These are phyloP conservation scores for Boleophthalmus pectinirostris DNA, from an alignment of 2,113 vertebrate species.

Conservation along the genomic window DNA sequence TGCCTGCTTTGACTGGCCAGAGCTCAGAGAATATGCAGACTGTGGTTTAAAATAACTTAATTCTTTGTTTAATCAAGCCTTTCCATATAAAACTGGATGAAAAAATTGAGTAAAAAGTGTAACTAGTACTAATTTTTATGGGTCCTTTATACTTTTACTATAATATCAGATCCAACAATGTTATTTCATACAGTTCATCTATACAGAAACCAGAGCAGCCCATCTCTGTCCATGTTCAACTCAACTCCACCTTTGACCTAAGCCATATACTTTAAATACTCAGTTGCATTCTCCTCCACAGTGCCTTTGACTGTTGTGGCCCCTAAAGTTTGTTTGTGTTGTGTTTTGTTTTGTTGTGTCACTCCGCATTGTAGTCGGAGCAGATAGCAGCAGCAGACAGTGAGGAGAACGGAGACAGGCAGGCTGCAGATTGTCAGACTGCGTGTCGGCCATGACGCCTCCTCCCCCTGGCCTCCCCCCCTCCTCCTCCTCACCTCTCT, in stretches of 20 bases:
- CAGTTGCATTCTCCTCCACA: background rate
- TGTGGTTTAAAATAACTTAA: too few relatives aligned
- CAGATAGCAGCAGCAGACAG: constrained; percentile 20
- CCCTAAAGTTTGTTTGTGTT: background rate
- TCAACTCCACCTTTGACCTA: background rate
- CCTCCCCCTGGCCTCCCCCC: constrained; percentile 11
- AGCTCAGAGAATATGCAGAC: too few relatives aligned
- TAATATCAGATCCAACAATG: too few relatives aligned
- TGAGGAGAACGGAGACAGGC: constrained; percentile 56
- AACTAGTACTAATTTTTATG: too few relatives aligned
- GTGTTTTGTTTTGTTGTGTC: background rate
- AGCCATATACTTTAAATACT: background rate
- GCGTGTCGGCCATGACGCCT: constrained; percentile 67
- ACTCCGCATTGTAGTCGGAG: background rate
- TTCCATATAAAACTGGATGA: too few relatives aligned
- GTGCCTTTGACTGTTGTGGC: background rate
- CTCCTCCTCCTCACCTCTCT: constrained; percentile 11
- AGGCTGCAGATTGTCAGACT: constrained; percentile 73
- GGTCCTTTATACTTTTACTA: too few relatives aligned
- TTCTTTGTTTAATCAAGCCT: too few relatives aligned
- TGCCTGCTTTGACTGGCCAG: too few relatives aligned
- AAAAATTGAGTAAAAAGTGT: too few relatives aligned
- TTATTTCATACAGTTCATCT: too few relatives aligned
- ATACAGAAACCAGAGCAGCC: too few relatives aligned
- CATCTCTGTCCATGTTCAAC: too few relatives aligned